Percentiles rank a stretch among this genome's conserved stretches.
Conservation (phyloP, 2,797 vertebrate genomes). For the Triplophysa yarkandensis region DNA sequence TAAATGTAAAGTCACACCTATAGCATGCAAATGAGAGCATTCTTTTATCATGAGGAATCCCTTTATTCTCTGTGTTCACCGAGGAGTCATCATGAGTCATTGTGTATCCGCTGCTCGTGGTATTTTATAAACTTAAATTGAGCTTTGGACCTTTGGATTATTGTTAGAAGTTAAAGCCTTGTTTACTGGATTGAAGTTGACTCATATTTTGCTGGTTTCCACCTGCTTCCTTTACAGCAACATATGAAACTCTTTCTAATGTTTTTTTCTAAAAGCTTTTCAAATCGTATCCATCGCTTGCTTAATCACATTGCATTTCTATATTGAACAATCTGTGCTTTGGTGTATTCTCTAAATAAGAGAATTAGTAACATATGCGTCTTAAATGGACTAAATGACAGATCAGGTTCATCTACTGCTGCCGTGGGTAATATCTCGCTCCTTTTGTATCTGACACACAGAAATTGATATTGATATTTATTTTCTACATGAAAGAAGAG, state of each 20-base stretch:
- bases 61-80: slow-evolving; percentile 1
- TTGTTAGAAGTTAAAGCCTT: neutral
- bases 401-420: too few species aligned
- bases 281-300: neutral
- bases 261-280: neutral
- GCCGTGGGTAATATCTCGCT: too few species aligned
- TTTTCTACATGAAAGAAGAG: slow-evolving; percentile 70
- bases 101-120: neutral
- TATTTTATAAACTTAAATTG: neutral
- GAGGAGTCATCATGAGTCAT: slow-evolving; percentile 27
- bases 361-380: slow-evolving; percentile 31
- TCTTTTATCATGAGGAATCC: slow-evolving; percentile 4
- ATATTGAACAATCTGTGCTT: neutral
- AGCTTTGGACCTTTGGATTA: neutral
- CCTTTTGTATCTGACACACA: slow-evolving; percentile 64
- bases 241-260: neutral
- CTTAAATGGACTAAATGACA: too few species aligned
- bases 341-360: too few species aligned
- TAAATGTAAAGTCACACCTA: slow-evolving; percentile 8
- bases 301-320: neutral
- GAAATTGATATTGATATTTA: slow-evolving; percentile 41
- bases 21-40: slow-evolving; percentile 6
- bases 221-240: neutral
- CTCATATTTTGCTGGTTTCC: neutral
- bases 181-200: neutral